phyloP scores from a whole-genome alignment of 2,113 vertebrate genomes.

The Pygathrix nemaeus region DNA sequence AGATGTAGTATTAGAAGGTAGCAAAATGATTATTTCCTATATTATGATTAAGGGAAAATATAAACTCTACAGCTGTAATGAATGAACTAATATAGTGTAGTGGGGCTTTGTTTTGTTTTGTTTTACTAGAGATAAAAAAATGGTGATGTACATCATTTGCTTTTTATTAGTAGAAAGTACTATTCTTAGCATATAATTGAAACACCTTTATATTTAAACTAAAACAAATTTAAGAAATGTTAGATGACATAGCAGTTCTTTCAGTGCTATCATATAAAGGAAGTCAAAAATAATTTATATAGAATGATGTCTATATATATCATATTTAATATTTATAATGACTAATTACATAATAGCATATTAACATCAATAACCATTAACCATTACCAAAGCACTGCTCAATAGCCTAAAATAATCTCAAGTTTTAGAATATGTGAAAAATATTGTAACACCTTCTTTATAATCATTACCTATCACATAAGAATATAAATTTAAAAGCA shows the following conservation, averaged over 20 bases:
- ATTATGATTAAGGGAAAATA: conserved; percentile 32
- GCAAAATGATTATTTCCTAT: conserved; percentile 16
- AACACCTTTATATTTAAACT: background rate
- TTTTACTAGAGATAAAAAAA: background rate
- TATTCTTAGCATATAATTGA: background rate
- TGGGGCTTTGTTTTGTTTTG: background rate
- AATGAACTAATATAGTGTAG: background rate
- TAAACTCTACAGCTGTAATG: background rate
- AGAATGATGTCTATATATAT: background rate
- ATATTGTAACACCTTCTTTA: background rate
- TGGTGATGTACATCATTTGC: background rate
- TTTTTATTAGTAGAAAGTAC: conserved; percentile 22
- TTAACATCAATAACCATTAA: background rate
- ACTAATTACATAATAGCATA: background rate
- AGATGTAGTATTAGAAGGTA: background rate
- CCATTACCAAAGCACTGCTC: background rate
- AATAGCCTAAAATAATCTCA: background rate
- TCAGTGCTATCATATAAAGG: background rate
- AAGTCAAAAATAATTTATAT: background rate
- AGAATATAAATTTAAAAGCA: background rate
- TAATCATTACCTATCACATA: background rate
- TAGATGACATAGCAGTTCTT: background rate
- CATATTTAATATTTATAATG: background rate
- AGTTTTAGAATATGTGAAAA: background rate
- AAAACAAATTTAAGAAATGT: background rate